Percentiles rank a stretch among this genome's conserved stretches.
phyloP scores from a whole-genome alignment of 2,113 vertebrate genomes.

The Tringa solitaria region DNA sequence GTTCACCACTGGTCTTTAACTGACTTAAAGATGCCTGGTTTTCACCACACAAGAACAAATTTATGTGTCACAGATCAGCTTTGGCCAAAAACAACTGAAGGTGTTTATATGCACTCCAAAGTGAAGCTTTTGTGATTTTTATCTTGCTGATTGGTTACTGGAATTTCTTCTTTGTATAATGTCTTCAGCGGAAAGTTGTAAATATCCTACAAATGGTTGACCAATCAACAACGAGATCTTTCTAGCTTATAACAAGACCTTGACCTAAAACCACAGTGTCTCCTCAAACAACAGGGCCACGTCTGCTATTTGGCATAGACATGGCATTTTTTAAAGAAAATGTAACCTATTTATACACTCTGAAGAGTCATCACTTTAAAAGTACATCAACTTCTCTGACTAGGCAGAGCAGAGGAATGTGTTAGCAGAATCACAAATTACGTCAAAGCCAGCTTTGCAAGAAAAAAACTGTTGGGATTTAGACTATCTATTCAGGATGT shows the following conservation, averaged over 20 bases:
- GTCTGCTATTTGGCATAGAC: not conserved
- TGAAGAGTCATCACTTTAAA: not conserved
- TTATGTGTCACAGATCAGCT: not conserved
- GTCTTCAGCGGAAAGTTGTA: not conserved
- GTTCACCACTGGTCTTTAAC: not conserved
- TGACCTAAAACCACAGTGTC: not conserved
- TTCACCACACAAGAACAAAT: not conserved
- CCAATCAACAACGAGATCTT: not conserved
- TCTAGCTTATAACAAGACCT: not conserved
- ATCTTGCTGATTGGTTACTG: not conserved
- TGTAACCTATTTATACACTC: not conserved
- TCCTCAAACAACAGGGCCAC: not conserved
- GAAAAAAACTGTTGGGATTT: not conserved
- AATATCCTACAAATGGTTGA: not conserved
- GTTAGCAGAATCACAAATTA: not conserved
- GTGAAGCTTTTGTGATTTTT: not conserved
- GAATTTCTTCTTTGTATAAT: not conserved
- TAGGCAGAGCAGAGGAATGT: not conserved
- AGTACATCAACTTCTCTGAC: not conserved
- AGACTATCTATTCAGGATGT: not conserved
- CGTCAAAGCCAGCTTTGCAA: not conserved
- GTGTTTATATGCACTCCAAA: not conserved
- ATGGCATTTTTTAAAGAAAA: conserved; percentile 1
- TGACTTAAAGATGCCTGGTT: not conserved
- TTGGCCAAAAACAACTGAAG: not conserved